Evolutionary conservation across 2,797 vertebrate genomes (phyloP).

Genomic region (Glyptemys insculpta): DNA sequence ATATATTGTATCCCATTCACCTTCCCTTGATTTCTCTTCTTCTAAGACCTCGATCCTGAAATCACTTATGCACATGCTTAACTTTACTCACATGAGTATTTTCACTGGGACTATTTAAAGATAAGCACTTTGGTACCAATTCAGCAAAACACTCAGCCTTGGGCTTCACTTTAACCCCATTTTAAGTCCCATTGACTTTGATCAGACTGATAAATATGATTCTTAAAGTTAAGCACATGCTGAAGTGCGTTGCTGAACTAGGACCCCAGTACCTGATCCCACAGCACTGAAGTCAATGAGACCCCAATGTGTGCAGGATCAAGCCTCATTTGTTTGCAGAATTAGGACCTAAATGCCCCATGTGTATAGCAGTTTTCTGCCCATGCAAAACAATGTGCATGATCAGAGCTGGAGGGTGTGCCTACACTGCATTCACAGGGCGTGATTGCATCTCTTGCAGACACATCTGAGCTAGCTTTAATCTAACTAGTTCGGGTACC

Average conservation of each 20-base stretch:
- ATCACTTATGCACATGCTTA: neutral
- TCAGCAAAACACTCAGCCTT: neutral
- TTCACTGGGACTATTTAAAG: neutral
- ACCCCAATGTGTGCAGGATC: neutral
- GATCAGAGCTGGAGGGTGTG: too few relatives aligned
- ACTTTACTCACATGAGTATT: neutral
- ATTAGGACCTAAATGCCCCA: fast-evolving
- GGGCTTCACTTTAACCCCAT: neutral
- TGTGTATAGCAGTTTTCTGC: neutral
- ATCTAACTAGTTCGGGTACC: too few relatives aligned
- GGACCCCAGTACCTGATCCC: fast-evolving
- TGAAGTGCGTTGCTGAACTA: neutral
- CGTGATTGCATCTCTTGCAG: too few relatives aligned
- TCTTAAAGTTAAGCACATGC: neutral
- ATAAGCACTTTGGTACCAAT: neutral
- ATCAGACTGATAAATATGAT: neutral
- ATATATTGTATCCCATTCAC: neutral
- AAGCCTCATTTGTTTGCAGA: neutral
- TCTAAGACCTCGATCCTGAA: neutral
- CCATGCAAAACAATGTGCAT: neutral
- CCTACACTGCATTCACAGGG: too few relatives aligned
- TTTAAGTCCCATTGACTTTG: neutral
- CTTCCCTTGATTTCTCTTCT: neutral
- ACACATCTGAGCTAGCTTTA: too few relatives aligned
- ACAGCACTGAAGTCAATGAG: neutral